A percentile compares a stretch with the other conserved stretches of the same genome.
phyloP scores from a whole-genome alignment of 2,797 vertebrate species.

The Glyptemys insculpta region DNA sequence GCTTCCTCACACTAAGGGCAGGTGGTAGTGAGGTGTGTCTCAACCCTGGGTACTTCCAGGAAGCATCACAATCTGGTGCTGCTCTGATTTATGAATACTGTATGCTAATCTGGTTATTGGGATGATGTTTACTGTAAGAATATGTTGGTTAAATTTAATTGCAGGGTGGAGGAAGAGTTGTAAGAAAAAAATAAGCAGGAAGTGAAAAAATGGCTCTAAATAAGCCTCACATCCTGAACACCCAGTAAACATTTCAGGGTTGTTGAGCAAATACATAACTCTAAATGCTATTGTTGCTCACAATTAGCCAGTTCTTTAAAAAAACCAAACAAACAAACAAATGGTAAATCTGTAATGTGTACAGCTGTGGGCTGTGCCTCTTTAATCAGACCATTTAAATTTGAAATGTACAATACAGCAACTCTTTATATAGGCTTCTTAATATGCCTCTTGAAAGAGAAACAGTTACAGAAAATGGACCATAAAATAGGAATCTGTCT shows the following conservation, averaged over 20 bases:
- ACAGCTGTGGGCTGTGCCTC: background rate
- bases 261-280: background rate
- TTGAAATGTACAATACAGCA: background rate
- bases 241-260: background rate
- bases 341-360: background rate
- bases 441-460: background rate
- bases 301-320: background rate
- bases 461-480: background rate
- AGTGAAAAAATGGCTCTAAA: background rate
- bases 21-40: background rate
- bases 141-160: background rate
- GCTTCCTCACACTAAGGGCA: background rate
- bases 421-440: background rate
- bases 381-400: background rate
- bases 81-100: background rate
- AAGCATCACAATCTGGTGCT: background rate
- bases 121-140: background rate
- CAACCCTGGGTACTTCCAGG: background rate
- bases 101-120: background rate
- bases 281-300: background rate
- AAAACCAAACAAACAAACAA: background rate
- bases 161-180: background rate
- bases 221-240: background rate
- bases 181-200: slow-evolving; percentile 9
- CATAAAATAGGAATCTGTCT: background rate